These are phyloP conservation scores for Phataginus tricuspis DNA, from an alignment of 2,797 vertebrate species.

Conservation along the genomic window DNA sequence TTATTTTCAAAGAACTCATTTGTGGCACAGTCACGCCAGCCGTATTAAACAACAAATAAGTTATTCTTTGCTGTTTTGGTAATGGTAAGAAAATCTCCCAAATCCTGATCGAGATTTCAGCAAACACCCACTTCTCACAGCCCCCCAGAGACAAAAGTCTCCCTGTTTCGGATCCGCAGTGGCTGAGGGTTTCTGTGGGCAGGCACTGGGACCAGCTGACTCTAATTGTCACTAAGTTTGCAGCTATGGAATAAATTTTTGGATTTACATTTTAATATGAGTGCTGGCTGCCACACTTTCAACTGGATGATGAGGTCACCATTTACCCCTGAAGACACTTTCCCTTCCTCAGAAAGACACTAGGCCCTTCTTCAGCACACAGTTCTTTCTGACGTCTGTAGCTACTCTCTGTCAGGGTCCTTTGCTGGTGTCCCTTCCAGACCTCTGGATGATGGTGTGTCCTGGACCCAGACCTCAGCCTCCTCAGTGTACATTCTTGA, in stretches of 20 bases:
- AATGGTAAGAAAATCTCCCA: slow-evolving; percentile 19
- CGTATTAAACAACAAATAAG: background rate
- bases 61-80: background rate
- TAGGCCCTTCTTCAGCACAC: background rate
- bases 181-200: background rate
- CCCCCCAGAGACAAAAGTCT: background rate
- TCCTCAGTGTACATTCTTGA: background rate
- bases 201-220: too few relatives aligned
- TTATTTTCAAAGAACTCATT: slow-evolving; percentile 31
- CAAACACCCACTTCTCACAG: background rate
- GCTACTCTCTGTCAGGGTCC: background rate
- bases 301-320: background rate
- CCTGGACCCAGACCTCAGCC: background rate
- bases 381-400: background rate
- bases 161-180: background rate
- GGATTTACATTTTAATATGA: background rate
- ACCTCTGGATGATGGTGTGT: background rate
- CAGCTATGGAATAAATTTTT: background rate
- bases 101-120: background rate
- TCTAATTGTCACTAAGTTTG: background rate
- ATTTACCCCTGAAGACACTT: background rate
- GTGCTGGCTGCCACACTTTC: background rate
- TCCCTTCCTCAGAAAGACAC: too few relatives aligned
- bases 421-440: background rate
- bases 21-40: background rate